Percentiles rank a stretch among this genome's conserved stretches.
phyloP scores from a whole-genome alignment of 2,888 invertebrate genomes.

The Sarcophaga carnaria region DNA sequence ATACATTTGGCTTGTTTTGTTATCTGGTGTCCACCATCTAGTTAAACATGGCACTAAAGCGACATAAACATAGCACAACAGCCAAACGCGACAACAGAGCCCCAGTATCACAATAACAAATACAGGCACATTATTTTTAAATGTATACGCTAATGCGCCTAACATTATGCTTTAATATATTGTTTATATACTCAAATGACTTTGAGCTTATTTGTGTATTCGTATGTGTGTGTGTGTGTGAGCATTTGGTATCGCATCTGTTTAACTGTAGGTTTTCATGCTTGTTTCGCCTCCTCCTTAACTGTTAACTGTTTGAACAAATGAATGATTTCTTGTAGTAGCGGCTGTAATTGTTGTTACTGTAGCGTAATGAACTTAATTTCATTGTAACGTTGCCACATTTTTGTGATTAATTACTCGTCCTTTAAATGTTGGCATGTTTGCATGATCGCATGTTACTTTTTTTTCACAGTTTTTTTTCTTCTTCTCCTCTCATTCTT shows the following conservation, averaged over 20 bases:
- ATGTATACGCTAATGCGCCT: constrained; percentile 58
- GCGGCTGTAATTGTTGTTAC: not conserved
- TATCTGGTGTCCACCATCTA: constrained; percentile 62
- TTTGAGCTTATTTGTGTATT: not conserved
- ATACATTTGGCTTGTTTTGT: constrained; percentile 53
- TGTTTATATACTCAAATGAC: constrained; percentile 47
- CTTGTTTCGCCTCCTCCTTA: not conserved
- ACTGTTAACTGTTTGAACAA: not conserved
- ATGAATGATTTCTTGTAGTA: not conserved
- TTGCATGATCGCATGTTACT: constrained; percentile 69
- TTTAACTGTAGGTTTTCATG: not conserved
- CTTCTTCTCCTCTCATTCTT: not conserved
- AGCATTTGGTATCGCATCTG: not conserved
- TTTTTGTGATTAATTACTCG: constrained; percentile 71
- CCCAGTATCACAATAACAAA: not conserved
- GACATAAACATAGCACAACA: not conserved
- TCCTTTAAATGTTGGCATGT: constrained; percentile 70
- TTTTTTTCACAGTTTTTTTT: not conserved
- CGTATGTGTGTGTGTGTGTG: not conserved
- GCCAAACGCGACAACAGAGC: not conserved
- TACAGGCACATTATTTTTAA: constrained; percentile 49
- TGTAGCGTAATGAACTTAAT: constrained; percentile 48
- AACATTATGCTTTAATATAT: constrained; percentile 66
- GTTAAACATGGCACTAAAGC: constrained; percentile 35
- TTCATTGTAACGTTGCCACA: constrained; percentile 60